Base-by-base conservation (phyloP, 1,140 invertebrate genomes). In the Megalopta genalis region DNA sequence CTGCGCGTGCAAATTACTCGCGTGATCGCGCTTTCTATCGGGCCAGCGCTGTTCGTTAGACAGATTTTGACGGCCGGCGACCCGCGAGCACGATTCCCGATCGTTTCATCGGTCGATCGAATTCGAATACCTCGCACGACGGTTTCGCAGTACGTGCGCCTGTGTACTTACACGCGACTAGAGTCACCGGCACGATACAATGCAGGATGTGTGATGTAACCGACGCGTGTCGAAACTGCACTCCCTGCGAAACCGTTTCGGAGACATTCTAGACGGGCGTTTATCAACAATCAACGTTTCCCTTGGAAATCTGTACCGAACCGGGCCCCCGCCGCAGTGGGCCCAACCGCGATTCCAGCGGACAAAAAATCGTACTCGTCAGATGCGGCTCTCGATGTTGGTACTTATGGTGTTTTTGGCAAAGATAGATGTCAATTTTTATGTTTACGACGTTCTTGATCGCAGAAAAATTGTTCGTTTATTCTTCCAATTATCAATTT, bases 21-120 rank as follows among this genome's bases (percentile, higher is more conserved):
- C 65, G 74, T 63, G 70, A 72, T 64, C 69, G 77, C 42, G 54
- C 66, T 86, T 84, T 84, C 81, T 70, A 84, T 82, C 59, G 71
- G 25, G 79, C 69, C 27, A 64, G 46, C 68, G 32, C 70, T 49
- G 42, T 46, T 46, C 74, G 32, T 66, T 59, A 32, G 60, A 77
- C 68, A 46, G 74, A 73, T 70, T 76, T 84, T 60, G 64, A 77
- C 77, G 18, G 16, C 23, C 18, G 16, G 59, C 32, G 5, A 8
- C 25, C 1, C 18, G 0, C 21, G 9, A 10, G 18, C 18, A n/a
- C 14, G 39, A 25, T 52, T 37, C 21, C 18, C 14, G 52, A 60
- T 46, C 59, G 10, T 52, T 60, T 54, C 21, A 54, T 52, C 46
- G 27, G 27, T 32, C 42, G 71, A 77, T 64, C 39, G 39, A 64